These are phyloP conservation scores for Pteropus alecto DNA, from an alignment of 2,113 vertebrate genomes.

Conservation along the genomic window DNA sequence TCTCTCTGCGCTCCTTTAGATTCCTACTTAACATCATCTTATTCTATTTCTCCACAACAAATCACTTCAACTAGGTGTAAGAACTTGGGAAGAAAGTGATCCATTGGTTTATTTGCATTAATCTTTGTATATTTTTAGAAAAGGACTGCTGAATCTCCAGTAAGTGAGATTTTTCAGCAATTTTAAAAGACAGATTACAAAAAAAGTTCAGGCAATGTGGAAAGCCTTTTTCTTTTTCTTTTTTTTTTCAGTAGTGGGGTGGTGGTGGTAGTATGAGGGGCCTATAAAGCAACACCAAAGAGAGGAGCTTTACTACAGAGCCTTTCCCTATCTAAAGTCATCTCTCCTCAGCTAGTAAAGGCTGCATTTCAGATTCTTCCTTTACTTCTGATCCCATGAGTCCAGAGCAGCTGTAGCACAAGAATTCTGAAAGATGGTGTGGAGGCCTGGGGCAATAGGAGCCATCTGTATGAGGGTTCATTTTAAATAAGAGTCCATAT, in stretches of 20 bases:
- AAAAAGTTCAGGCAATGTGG: neutral
- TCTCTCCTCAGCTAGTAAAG: neutral
- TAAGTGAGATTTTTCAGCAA: neutral
- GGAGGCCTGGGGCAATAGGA: neutral
- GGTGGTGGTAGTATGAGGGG: neutral
- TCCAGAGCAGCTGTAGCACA: neutral
- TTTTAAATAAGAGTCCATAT: neutral
- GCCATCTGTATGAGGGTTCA: neutral
- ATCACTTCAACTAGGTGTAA: neutral
- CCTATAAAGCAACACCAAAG: neutral
- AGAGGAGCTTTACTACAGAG: neutral
- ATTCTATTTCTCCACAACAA: neutral
- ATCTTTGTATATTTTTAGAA: neutral
- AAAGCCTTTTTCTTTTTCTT: neutral
- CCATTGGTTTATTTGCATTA: neutral
- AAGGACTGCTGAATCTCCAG: neutral
- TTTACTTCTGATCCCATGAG: neutral
- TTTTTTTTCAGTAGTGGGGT: neutral
- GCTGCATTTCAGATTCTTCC: neutral
- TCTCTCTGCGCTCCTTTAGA: neutral
- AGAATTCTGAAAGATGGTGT: neutral
- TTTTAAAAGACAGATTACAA: neutral
- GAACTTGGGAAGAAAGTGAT: neutral
- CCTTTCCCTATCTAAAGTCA: neutral
- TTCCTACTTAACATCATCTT: neutral